Conservation (phyloP, 2,888 invertebrate genomes). For the Nomada ruficornis region DNA sequence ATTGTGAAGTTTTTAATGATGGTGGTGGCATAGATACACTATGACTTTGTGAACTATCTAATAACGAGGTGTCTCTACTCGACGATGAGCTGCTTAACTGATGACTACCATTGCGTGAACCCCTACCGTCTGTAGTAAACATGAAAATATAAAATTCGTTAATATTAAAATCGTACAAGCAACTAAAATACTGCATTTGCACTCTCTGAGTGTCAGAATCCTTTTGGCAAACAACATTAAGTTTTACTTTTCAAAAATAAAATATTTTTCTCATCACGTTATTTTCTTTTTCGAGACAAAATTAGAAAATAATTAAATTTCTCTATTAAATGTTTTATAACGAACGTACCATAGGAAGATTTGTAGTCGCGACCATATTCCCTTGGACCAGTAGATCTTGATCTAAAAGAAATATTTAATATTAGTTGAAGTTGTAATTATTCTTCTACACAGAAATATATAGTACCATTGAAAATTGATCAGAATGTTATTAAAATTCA, state of each 20-base stretch:
- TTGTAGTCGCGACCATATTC: conserved; percentile 80
- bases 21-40: conserved; percentile 79
- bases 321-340: not conserved
- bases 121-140: conserved; percentile 83
- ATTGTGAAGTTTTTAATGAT: conserved; percentile 78
- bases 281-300: conserved; percentile 3
- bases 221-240: conserved; percentile 79
- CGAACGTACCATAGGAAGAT: conserved; percentile 77
- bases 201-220: conserved; percentile 70
- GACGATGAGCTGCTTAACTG: conserved; percentile 82
- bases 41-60: conserved; percentile 81
- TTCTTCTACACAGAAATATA: not conserved
- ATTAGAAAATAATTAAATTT: not conserved
- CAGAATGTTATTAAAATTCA: conserved; percentile 61
- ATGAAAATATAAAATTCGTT: conserved; percentile 10
- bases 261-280: conserved; percentile 74
- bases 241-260: conserved; percentile 74
- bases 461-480: not conserved
- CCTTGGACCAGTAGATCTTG: conserved; percentile 80
- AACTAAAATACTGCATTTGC: not conserved
- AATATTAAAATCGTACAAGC: conserved; percentile 6
- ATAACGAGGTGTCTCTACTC: conserved; percentile 76
- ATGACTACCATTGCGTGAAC: conserved; percentile 87
- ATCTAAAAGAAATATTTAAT: conserved; percentile 69
- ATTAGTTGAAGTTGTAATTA: conserved; percentile 5